These are phyloP conservation scores for Scaptomyza montana DNA, from an alignment of 1,140 invertebrate species.

Conservation along the genomic window DNA sequence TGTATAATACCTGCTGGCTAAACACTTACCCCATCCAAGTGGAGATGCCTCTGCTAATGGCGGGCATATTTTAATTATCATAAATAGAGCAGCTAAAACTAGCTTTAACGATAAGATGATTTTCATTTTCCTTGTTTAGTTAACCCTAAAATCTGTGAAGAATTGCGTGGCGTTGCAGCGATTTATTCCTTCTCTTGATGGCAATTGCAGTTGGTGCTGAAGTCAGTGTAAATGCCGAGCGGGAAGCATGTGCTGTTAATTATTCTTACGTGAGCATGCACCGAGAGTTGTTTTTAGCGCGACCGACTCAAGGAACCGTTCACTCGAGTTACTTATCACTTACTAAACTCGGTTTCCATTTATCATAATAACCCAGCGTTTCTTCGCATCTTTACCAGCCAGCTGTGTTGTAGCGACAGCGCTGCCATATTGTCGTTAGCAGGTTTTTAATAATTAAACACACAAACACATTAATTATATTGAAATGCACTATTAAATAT, in stretches of 20 bases:
- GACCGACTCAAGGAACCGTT: conserved; percentile 13
- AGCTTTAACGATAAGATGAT: conserved; percentile 15
- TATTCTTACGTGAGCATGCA: conserved; percentile 37
- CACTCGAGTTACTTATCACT: conserved; percentile 15
- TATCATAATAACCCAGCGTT: neutral
- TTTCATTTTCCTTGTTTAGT: conserved; percentile 26
- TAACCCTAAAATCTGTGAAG: too few species aligned
- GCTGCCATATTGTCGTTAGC: too few species aligned
- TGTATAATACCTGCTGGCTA: conserved; percentile 29
- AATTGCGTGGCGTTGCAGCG: neutral
- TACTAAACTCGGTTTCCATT: conserved; percentile 14
- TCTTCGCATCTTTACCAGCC: neutral
- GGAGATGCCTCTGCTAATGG: conserved; percentile 24
- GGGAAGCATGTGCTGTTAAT: conserved; percentile 30
- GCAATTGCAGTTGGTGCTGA: conserved; percentile 15
- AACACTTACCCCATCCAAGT: conserved; percentile 49
- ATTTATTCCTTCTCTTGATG: neutral
- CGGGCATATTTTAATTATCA: neutral
- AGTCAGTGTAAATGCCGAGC: conserved; percentile 18
- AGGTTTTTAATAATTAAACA: too few species aligned
- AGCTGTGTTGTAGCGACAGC: neutral
- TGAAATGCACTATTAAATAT: too few species aligned
- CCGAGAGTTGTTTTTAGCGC: conserved; percentile 7
- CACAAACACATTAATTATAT: too few species aligned
- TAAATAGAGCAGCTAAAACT: conserved; percentile 3